Evolutionary conservation across 2,113 vertebrate species (phyloP).

Genomic region (Actenoides hombroni): DNA sequence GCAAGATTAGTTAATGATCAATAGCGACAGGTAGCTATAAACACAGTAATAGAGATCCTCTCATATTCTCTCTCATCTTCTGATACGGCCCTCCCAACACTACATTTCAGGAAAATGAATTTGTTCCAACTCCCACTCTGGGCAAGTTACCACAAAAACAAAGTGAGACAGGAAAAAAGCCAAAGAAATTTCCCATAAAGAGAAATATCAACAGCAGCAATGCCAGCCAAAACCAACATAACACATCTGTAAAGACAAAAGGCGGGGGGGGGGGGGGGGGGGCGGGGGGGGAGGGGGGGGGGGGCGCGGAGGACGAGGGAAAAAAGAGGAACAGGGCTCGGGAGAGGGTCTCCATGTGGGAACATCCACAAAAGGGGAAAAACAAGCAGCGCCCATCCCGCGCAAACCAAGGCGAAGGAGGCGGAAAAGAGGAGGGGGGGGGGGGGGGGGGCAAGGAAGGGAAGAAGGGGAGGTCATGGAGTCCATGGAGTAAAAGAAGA

Average conservation of each 20-base stretch:
- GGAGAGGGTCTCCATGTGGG: too few relatives aligned
- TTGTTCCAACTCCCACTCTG: conserved; percentile 35
- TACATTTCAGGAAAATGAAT: conserved; percentile 53
- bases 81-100: conserved; percentile 18
- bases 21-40: conserved; percentile 54
- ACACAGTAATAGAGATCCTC: conserved; percentile 26
- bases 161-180: not conserved
- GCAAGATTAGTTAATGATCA: conserved; percentile 58
- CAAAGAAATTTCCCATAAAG: conserved; percentile 4
- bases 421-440: too few relatives aligned
- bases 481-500: not conserved
- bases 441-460: too few relatives aligned
- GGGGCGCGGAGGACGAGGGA: too few relatives aligned
- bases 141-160: conserved; percentile 36
- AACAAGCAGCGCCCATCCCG: too few relatives aligned
- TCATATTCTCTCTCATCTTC: conserved; percentile 18
- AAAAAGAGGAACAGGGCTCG: too few relatives aligned
- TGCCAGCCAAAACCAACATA: not conserved
- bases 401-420: too few relatives aligned
- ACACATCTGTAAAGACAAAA: not conserved
- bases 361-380: too few relatives aligned
- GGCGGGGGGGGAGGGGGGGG: too few relatives aligned
- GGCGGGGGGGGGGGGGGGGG: too few relatives aligned
- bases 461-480: not conserved
- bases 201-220: conserved; percentile 5